A percentile compares a stretch with the other conserved stretches of the same genome.
phyloP scores from a whole-genome alignment of 2,888 invertebrate species.

The Scaptomyza cyrtandrae region DNA sequence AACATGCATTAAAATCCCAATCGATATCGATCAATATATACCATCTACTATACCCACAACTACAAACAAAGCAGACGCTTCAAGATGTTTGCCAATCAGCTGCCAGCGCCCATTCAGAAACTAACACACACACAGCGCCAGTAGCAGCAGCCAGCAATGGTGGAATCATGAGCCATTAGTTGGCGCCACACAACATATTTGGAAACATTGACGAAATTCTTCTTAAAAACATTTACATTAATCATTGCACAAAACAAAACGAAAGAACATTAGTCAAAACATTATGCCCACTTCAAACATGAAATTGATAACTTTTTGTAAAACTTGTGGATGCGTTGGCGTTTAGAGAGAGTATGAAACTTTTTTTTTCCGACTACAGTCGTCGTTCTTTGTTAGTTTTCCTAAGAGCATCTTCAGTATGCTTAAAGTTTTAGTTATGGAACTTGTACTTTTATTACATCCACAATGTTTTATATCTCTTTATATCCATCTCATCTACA shows the following conservation, averaged over 20 bases:
- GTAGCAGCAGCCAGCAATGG: constrained; percentile 45
- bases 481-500: constrained; percentile 34
- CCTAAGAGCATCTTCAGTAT: background rate
- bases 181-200: constrained; percentile 39
- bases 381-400: background rate
- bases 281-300: constrained; percentile 13
- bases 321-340: constrained; percentile 48
- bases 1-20: constrained; percentile 30
- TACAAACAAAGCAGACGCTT: constrained; percentile 82
- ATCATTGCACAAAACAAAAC: constrained; percentile 40
- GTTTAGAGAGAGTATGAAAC: background rate
- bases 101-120: constrained; percentile 68
- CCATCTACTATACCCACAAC: constrained; percentile 41
- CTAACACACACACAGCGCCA: constrained; percentile 64
- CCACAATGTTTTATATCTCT: background rate
- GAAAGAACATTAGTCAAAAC: constrained; percentile 15
- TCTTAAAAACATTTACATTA: constrained; percentile 46
- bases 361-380: background rate
- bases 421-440: too few relatives aligned
- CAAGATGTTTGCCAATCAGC: constrained; percentile 83
- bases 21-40: constrained; percentile 35
- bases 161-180: constrained; percentile 70
- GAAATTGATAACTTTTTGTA: constrained; percentile 36
- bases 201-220: constrained; percentile 49
- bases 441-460: too few relatives aligned